phyloP scores from a whole-genome alignment of 2,797 vertebrate genomes.

The Melanotaenia boesemani region DNA sequence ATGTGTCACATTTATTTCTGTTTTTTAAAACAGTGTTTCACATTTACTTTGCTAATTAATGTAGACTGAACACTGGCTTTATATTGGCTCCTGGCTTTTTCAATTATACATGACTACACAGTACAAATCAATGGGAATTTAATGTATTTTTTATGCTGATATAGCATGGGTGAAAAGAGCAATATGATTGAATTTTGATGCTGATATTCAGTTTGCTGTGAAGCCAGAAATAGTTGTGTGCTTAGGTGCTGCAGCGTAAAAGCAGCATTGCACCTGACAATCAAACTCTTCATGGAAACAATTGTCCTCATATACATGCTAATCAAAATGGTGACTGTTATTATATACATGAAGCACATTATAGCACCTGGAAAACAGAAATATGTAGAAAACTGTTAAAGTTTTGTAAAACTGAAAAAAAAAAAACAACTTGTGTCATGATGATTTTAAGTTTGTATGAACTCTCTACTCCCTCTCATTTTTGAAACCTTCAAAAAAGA shows the following conservation, averaged over 20 bases:
- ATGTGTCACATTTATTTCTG: no score
- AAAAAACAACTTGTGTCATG: conserved; percentile 6
- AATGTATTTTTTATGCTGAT: no score
- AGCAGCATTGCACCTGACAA: background rate
- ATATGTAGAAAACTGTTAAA: background rate
- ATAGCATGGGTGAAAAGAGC: no score
- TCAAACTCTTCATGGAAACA: background rate
- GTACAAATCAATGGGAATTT: no score
- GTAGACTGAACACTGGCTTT: no score
- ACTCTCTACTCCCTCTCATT: conserved; percentile 44
- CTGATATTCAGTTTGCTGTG: background rate
- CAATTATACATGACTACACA: no score
- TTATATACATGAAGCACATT: background rate
- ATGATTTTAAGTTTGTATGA: conserved; percentile 21
- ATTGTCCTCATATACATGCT: background rate
- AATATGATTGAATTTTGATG: background rate
- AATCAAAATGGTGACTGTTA: background rate
- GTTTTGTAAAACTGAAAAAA: background rate
- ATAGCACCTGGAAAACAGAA: background rate
- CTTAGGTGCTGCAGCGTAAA: background rate
- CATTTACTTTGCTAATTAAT: no score
- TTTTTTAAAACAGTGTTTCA: no score
- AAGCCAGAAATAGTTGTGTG: background rate
- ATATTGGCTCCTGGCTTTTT: no score
- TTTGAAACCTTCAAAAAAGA: conserved; percentile 36